These are phyloP conservation scores for Steinernema feltiae DNA, from an alignment of 1,140 invertebrate species.

Conservation along the genomic window DNA sequence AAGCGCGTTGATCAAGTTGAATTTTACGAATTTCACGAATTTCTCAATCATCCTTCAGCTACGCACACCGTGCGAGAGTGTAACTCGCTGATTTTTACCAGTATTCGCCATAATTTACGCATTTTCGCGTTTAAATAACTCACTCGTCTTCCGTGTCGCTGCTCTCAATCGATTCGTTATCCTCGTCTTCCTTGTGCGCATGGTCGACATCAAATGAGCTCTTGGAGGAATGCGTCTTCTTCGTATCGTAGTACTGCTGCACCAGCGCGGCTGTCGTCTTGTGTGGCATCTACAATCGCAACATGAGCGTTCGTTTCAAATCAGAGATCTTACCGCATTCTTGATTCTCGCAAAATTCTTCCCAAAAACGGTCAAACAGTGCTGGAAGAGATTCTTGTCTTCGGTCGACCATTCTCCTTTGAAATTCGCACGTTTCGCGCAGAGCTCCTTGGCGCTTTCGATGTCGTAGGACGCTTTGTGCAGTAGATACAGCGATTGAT, in stretches of 20 bases:
- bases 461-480: neutral
- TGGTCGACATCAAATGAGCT: neutral
- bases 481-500: neutral
- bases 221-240: neutral
- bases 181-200: neutral
- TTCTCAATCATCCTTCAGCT: no score
- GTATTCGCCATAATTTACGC: no score
- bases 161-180: neutral
- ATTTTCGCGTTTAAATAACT: no score
- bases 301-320: neutral
- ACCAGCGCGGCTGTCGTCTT: neutral
- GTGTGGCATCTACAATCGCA: neutral
- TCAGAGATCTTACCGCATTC: neutral
- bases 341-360: neutral
- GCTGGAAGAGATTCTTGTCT: conserved; percentile 9
- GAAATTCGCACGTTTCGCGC: neutral
- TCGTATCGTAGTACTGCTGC: neutral
- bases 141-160: no score
- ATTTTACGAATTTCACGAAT: no score
- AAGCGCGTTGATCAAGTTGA: no score
- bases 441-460: neutral
- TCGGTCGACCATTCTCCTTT: neutral
- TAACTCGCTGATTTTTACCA: no score
- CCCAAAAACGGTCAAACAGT: neutral
- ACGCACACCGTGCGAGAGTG: no score